Evolutionary conservation across 2,888 invertebrate species (phyloP).

Genomic region (Acronicta leporina): DNA sequence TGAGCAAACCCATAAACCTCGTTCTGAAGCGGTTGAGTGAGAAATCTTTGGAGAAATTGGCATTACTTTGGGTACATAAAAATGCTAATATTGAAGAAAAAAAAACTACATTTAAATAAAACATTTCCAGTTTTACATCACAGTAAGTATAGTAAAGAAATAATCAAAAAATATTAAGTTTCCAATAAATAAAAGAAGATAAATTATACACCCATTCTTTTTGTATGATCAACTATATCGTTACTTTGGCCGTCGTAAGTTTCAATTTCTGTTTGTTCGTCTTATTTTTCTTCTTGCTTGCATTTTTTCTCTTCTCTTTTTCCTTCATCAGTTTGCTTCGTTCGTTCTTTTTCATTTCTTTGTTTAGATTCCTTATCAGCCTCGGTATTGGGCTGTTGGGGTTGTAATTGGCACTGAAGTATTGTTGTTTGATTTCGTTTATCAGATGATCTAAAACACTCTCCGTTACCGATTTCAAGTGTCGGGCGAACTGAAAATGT

Average conservation of each 20-base stretch:
- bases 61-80: no score
- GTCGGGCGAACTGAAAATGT: constrained; percentile 64
- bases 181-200: constrained; percentile 11
- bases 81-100: neutral
- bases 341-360: constrained; percentile 47
- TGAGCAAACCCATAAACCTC: no score
- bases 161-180: neutral
- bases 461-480: constrained; percentile 65
- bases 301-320: constrained; percentile 22
- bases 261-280: constrained; percentile 28
- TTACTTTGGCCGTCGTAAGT: constrained; percentile 3
- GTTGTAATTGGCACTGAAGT: constrained; percentile 32
- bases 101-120: neutral
- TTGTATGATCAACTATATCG: neutral
- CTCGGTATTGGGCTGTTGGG: constrained; percentile 30
- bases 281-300: constrained; percentile 34
- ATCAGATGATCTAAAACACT: constrained; percentile 62
- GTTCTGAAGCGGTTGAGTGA: no score
- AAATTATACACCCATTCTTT: neutral
- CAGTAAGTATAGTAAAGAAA: neutral
- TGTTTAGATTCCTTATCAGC: constrained; percentile 32
- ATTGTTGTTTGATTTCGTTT: constrained; percentile 59
- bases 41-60: no score
- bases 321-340: constrained; percentile 29
- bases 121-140: neutral